Evolutionary conservation across 2,113 vertebrate species (phyloP), one percentile per base, ranked within the genome.

Genomic region (Oceanites oceanicus): DNA sequence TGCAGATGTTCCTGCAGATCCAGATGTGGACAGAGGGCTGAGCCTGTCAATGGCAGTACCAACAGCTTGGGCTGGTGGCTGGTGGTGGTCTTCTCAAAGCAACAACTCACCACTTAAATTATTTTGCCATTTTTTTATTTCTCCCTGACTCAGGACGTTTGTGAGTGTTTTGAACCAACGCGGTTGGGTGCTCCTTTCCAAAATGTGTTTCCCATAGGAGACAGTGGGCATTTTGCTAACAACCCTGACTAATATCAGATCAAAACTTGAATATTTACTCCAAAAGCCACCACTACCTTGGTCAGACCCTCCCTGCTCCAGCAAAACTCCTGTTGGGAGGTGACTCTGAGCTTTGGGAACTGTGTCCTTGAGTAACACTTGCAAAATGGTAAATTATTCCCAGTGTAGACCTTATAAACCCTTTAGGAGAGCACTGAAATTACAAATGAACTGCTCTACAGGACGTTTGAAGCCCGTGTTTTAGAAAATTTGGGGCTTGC

Each of bases 1-100:
- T 92, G 84, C 80, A 94, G 93, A 67, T 85, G 84, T 95, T 91
- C 56, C 84, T 91, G 80, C 56, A 71, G 65, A 49, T 81, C 84
- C 89, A 85, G 95, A 62, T 96, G 94, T 92, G 88, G 38, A 13
- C 8, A 1, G 52, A 45, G 52, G 42, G 80, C 56, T 59, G n/a
- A 47, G 40, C 67, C 0, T 4, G 16, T 3, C 81, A 65, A 3
- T 1, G 32, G 55, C 50, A 47, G 74, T 16, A 42, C 4, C 29
- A 21, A 10, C 38, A 29, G 75, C 82, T 86, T 7, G 0, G 70
- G n/a, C 49, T 67, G 38, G 42, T 52, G 71, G 63, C 49, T 58
- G 82, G 42, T 12, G 42, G 3, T 27, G 29, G 6, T 13, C 13
- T 62, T 49, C 75, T 62, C 63, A 62, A 58, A 90, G 40, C 36